A percentile compares a stretch with the other conserved stretches of the same genome.
These are phyloP conservation scores for Lysandra coridon DNA, from an alignment of 2,888 invertebrate genomes.

Conservation along the genomic window DNA sequence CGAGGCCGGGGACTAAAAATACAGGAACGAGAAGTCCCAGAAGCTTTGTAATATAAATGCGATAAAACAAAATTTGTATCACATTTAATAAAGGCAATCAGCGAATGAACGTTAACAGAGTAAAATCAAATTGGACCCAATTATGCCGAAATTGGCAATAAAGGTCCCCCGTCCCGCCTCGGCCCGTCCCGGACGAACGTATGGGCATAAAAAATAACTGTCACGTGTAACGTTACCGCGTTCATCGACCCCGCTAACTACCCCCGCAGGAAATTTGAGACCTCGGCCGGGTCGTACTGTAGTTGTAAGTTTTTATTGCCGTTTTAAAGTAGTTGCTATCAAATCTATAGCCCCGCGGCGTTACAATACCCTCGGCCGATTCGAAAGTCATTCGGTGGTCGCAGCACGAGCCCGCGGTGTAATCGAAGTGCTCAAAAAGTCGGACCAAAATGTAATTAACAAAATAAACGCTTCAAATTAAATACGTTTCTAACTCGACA, in stretches of 20 bases:
- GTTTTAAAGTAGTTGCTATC: neutral
- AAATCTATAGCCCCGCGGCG: neutral
- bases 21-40: neutral
- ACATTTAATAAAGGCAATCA: neutral
- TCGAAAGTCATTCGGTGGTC: neutral
- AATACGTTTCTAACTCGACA: neutral
- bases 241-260: neutral
- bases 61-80: neutral
- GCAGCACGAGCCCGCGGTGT: neutral
- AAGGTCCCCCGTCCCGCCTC: neutral
- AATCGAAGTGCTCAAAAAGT: neutral
- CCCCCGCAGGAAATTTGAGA: conserved; percentile 5
- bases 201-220: conserved; percentile 4
- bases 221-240: neutral
- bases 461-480: conserved; percentile 6
- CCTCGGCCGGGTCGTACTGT: neutral
- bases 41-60: neutral
- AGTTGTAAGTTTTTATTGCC: neutral
- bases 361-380: neutral
- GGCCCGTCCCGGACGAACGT: neutral
- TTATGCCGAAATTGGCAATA: conserved; percentile 1
- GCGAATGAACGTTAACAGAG: neutral
- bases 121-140: neutral
- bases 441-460: neutral
- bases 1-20: neutral